Evolutionary conservation across 2,113 vertebrate species (phyloP).

Genomic region (Rhadina sibilatrix): DNA sequence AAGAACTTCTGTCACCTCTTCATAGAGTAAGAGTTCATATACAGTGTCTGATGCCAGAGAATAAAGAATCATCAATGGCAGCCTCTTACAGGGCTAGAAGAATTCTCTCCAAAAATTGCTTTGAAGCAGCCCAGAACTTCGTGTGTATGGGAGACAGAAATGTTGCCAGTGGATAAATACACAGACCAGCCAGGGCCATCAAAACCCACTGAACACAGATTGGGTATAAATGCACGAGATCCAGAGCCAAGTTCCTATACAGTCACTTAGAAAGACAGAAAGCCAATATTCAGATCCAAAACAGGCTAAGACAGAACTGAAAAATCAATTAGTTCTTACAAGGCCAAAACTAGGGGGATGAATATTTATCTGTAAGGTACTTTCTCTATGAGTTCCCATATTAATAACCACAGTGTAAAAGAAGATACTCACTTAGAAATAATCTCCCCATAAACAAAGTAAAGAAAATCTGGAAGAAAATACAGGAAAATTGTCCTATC

Average conservation of each 20-base stretch:
- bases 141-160: neutral
- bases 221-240: neutral
- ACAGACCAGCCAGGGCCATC: neutral
- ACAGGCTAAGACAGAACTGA: neutral
- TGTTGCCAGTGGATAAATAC: neutral
- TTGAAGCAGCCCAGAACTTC: neutral
- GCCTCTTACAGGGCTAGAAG: neutral
- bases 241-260: neutral
- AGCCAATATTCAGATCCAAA: neutral
- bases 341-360: neutral
- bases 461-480: neutral
- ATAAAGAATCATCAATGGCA: neutral
- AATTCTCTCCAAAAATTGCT: neutral
- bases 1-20: neutral
- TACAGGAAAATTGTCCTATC: neutral
- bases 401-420: neutral
- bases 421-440: neutral
- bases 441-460: neutral
- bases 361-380: neutral
- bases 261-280: neutral
- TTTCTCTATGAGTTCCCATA: neutral
- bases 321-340: neutral
- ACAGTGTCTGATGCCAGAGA: neutral
- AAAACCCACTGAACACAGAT: neutral
- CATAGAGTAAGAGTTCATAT: neutral